Conservation (phyloP, 2,797 vertebrate species). For the Phoxinus dragarum region DNA sequence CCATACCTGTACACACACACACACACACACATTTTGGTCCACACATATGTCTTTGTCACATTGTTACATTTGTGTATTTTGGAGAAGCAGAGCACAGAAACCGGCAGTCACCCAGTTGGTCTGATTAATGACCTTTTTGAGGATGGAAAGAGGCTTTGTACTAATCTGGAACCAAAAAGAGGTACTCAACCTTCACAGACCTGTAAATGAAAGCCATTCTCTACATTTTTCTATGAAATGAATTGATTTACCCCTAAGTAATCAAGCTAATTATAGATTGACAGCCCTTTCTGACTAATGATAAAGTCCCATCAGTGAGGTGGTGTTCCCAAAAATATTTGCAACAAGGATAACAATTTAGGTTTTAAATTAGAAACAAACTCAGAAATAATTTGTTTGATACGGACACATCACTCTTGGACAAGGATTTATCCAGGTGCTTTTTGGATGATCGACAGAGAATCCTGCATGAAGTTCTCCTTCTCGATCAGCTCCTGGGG, state of each 20-base stretch:
- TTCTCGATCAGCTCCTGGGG: conserved; percentile 45
- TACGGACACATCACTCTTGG: background rate
- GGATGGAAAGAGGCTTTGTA: conserved; percentile 45
- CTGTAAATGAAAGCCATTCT: conserved; percentile 43
- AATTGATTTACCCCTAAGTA: conserved; percentile 56
- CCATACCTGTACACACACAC: background rate
- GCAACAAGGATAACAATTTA: background rate
- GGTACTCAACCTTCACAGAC: conserved; percentile 34
- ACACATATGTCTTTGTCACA: background rate
- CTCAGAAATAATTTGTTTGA: background rate
- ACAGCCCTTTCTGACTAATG: background rate
- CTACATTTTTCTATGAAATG: conserved; percentile 34
- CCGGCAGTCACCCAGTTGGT: conserved; percentile 22
- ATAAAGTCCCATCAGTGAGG: background rate
- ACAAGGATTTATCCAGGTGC: background rate
- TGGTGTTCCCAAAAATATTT: background rate
- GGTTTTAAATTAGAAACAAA: background rate
- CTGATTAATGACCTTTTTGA: conserved; percentile 47
- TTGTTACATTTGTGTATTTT: background rate
- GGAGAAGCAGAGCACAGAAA: conserved; percentile 22
- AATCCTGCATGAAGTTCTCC: conserved; percentile 14
- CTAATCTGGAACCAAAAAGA: conserved; percentile 53
- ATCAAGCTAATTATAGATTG: conserved; percentile 30
- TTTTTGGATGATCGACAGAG: conserved; percentile 2
- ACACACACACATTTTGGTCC: background rate